Percentiles rank a stretch among this genome's conserved stretches.
Conservation (phyloP, 2,797 vertebrate species). For the Crocidura indochinensis region DNA sequence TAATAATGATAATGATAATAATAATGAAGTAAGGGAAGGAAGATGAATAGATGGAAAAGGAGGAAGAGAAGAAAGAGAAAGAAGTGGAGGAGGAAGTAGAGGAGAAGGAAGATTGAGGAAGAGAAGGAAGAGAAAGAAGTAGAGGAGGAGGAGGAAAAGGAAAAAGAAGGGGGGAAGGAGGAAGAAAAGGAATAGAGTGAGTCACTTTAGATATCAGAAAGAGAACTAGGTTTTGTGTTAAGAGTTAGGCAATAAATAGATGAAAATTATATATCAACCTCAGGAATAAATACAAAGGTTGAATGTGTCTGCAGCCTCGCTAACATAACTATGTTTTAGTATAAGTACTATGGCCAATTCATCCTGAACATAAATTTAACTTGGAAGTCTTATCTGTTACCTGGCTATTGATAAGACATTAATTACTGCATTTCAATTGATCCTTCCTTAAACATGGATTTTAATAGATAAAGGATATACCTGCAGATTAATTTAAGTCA, state of each 20-base stretch:
- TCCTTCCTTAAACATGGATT: constrained; percentile 15
- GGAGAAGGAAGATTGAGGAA: too few relatives aligned
- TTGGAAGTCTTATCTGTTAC: neutral
- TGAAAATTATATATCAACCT: neutral
- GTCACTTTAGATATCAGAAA: neutral
- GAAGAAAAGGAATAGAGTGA: too few relatives aligned
- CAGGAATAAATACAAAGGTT: neutral
- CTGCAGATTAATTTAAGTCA: constrained; percentile 31
- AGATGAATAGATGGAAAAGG: too few relatives aligned
- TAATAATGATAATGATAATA: too few relatives aligned
- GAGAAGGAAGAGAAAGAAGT: too few relatives aligned
- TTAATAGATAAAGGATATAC: neutral
- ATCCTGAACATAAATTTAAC: neutral
- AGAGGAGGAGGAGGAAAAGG: too few relatives aligned
- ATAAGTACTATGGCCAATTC: neutral
- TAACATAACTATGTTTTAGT: neutral
- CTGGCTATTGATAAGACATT: neutral
- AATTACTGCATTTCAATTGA: neutral
- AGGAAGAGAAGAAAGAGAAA: too few relatives aligned
- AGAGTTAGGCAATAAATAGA: neutral
- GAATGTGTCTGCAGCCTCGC: too few relatives aligned
- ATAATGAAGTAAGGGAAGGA: too few relatives aligned
- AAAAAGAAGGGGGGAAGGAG: too few relatives aligned
- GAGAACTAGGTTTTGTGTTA: neutral
- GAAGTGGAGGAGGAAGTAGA: too few relatives aligned